Percentiles rank a stretch among this genome's conserved stretches.
phyloP scores from a whole-genome alignment of 2,797 vertebrate genomes.

The Scomberomorus guttatus region DNA sequence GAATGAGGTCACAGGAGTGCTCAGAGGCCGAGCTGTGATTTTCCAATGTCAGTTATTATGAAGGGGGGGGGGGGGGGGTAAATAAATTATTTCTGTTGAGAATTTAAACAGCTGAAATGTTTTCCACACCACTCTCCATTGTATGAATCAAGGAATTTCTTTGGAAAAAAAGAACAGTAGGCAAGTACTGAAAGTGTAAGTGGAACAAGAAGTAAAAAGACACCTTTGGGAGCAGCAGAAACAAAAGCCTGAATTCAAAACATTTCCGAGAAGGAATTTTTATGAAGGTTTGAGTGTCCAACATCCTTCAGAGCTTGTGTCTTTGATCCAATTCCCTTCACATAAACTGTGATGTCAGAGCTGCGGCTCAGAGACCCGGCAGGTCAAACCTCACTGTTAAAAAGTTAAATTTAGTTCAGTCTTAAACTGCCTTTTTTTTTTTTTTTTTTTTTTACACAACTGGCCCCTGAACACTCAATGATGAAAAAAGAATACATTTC shows the following conservation, averaged over 20 bases:
- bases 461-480: neutral
- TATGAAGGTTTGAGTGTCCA: neutral
- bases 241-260: conserved; percentile 37
- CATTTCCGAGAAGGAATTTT: neutral
- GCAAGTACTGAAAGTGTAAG: neutral
- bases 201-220: neutral
- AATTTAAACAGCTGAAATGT: neutral
- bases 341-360: conserved; percentile 4
- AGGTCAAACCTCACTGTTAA: neutral
- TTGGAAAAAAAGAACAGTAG: neutral
- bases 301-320: conserved; percentile 11
- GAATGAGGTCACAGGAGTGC: neutral
- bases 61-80: too few relatives aligned
- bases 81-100: too few relatives aligned
- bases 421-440: neutral
- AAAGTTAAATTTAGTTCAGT: neutral
- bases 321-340: conserved; percentile 28
- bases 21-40: neutral
- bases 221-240: conserved; percentile 15
- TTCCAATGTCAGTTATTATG: neutral
- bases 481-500: neutral
- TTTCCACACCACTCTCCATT: neutral
- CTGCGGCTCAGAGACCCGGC: neutral
- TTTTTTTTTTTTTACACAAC: too few relatives aligned
- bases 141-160: neutral